Percentiles rank a stretch among this genome's conserved stretches.
phyloP scores from a whole-genome alignment of 2,113 vertebrate species.

The Oryzias melastigma region DNA sequence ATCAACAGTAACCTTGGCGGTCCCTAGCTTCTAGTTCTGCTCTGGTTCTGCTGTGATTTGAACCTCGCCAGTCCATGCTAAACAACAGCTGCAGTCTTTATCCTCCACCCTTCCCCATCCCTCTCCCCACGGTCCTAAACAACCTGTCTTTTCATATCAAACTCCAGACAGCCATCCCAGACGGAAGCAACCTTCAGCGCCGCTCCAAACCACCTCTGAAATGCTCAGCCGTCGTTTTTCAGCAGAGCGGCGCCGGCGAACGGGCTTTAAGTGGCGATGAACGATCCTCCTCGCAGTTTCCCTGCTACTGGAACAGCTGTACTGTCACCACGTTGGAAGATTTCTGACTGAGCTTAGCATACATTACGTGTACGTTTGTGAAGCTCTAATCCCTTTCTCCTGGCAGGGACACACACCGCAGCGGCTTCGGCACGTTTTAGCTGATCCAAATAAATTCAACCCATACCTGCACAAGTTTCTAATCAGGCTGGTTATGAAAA shows the following conservation, averaged over 20 bases:
- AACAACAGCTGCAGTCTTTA: slow-evolving; percentile 66
- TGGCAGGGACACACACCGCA: slow-evolving; percentile 38
- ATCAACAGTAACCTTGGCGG: slow-evolving; percentile 15
- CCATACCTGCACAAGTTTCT: slow-evolving; percentile 54
- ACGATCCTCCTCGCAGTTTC: slow-evolving; percentile 1
- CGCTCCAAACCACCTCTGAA: slow-evolving; percentile 12
- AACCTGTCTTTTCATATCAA: slow-evolving; percentile 70
- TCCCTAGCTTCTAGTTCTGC: slow-evolving; percentile 1
- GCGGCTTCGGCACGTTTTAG: slow-evolving; percentile 48
- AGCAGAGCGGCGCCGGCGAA: slow-evolving; percentile 10
- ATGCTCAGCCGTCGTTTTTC: slow-evolving; percentile 12
- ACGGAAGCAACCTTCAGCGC: slow-evolving; percentile 15
- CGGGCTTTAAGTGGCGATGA: slow-evolving; percentile 11
- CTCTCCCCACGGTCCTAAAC: slow-evolving; percentile 55
- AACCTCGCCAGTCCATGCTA: slow-evolving; percentile 32
- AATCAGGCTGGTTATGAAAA: slow-evolving; percentile 56
- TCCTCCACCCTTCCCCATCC: slow-evolving; percentile 23
- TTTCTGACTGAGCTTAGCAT: slow-evolving; percentile 14
- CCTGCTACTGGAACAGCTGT: background rate
- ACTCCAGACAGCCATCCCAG: slow-evolving; percentile 55
- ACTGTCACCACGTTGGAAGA: background rate
- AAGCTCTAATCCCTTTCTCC: slow-evolving; percentile 27
- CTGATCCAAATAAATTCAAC: slow-evolving; percentile 50
- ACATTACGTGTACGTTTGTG: slow-evolving; percentile 26
- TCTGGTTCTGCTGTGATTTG: slow-evolving; percentile 28